These are phyloP conservation scores for Andrena hattorfiana DNA, from an alignment of 2,888 invertebrate genomes.

Conservation along the genomic window DNA sequence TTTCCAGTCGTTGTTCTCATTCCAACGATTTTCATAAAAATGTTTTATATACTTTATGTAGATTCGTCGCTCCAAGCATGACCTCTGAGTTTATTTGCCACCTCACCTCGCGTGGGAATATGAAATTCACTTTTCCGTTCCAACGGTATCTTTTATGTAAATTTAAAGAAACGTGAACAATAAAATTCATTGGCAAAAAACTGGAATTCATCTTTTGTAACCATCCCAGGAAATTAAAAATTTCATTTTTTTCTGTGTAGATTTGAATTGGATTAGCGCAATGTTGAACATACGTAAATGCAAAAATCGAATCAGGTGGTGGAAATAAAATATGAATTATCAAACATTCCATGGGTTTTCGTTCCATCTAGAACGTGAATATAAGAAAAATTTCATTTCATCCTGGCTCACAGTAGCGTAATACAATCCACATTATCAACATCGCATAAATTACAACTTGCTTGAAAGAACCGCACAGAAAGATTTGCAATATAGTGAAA, in stretches of 20 bases:
- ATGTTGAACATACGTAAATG: no score
- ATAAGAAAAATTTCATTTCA: no score
- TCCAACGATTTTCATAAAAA: constrained; percentile 13
- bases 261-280: no score
- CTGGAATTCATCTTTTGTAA: no score
- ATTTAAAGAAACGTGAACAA: background rate
- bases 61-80: background rate
- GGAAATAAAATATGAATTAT: background rate
- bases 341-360: background rate
- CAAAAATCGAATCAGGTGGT: no score
- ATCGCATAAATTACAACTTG: no score
- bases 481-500: background rate
- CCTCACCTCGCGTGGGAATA: background rate
- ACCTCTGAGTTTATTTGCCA: background rate
- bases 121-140: background rate
- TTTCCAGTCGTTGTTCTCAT: constrained; percentile 11
- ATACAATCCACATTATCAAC: no score
- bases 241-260: no score
- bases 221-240: no score
- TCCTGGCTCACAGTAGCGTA: no score
- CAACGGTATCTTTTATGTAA: background rate
- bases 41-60: background rate
- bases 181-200: background rate
- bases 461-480: no score
- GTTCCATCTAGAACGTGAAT: background rate